Base-by-base conservation (phyloP, 2,113 vertebrate genomes). In the Macrotis lagotis region DNA sequence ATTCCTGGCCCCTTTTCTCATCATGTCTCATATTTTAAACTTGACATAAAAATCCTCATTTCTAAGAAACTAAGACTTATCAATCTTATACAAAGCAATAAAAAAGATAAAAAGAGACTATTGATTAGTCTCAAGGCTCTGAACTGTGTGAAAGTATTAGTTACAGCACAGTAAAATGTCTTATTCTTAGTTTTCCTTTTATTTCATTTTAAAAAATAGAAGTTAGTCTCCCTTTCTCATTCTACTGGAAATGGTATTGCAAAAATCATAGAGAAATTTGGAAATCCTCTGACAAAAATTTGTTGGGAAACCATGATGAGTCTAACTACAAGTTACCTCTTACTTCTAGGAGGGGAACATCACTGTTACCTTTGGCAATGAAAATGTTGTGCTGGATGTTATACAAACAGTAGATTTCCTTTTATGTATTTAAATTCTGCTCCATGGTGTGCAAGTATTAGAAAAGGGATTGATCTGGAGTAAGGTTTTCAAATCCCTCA, bases 401-500 rank as follows among this genome's bases (percentile, higher is more conserved):
- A 53, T 24, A 22, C 90, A 52, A 92, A 96, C 96, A 92, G 24
- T 93, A 91, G 88, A 88, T 96, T 97, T 97, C 96, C 96, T 97
- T 97, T 97, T 94, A 19, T 92, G 96, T 97, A 97, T 97, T 97
- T 93, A 95, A 98, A 91, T 97, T 92, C 74, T 51, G 94, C 94
- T 95, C 96, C 96, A 91, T 97, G 97, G 97, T 96, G 91, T 48
- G 22, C 51, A 95, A 95, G 91, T 95, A 97, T 98, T 96, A 97
- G 96, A 98, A 93, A 90, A 98, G 96, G 97, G 66, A 97, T 88
- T 97, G 97, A 98, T 98, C 91, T 97, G 96, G 97, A 98, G 98
- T 97, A 97, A 98, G 97, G 91, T 98, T 98, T 98, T 98, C 97
- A 98, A 98, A 98, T 98, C 97, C 97, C 96, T 98, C 98, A 98